These are phyloP conservation scores for Cercopithecus neglectus DNA, from an alignment of 2,797 vertebrate species.

Conservation along the genomic window DNA sequence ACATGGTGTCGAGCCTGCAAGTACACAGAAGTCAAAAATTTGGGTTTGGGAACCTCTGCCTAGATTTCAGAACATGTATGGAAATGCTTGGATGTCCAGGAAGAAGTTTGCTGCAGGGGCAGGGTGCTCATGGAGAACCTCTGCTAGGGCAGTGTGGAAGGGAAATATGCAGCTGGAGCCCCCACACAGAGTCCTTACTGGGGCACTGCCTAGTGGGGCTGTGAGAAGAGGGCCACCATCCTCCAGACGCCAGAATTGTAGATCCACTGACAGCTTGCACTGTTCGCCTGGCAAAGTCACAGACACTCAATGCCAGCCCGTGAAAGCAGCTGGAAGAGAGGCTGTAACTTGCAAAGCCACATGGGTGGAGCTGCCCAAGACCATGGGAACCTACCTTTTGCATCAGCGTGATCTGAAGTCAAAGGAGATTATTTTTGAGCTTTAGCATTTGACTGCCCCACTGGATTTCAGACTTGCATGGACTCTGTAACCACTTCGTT, in stretches of 20 bases:
- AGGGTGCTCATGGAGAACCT: not conserved
- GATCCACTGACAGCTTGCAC: too few relatives aligned
- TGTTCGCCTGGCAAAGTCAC: too few relatives aligned
- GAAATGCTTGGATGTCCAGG: not conserved
- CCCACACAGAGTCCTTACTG: not conserved
- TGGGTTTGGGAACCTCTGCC: not conserved
- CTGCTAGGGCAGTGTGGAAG: not conserved
- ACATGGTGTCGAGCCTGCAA: not conserved
- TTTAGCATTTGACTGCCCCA: too few relatives aligned
- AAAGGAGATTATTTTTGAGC: too few relatives aligned
- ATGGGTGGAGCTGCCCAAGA: too few relatives aligned
- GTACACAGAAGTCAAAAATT: not conserved
- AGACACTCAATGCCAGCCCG: too few relatives aligned
- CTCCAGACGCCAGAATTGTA: not conserved
- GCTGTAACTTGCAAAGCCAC: too few relatives aligned
- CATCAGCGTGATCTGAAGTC: too few relatives aligned
- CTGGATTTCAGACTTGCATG: too few relatives aligned
- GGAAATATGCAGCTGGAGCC: not conserved
- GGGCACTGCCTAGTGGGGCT: not conserved
- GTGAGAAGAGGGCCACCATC: not conserved
- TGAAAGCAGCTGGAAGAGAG: too few relatives aligned
- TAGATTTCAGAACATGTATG: not conserved
- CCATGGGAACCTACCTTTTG: too few relatives aligned
- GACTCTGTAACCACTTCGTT: not conserved
- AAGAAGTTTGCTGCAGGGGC: not conserved